phyloP scores from a whole-genome alignment of 2,113 vertebrate species.

The Eolophus roseicapilla region DNA sequence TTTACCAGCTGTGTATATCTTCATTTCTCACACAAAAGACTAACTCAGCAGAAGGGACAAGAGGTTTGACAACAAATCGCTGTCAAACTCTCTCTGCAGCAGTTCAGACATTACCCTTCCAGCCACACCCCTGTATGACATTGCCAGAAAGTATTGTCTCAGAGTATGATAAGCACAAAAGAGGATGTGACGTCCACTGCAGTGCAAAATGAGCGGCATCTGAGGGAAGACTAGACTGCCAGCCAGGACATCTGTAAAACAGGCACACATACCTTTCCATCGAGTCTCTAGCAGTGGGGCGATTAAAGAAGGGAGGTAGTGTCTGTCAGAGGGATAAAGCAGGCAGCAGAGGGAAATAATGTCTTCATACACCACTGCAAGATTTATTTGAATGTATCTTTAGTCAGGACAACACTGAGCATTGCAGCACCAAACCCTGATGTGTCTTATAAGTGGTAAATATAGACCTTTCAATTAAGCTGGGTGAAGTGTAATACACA shows the following conservation, averaged over 20 bases:
- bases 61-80: neutral
- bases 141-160: neutral
- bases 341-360: neutral
- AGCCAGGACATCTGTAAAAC: neutral
- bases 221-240: neutral
- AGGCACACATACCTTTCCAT: neutral
- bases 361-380: neutral
- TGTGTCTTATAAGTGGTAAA: neutral
- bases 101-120: neutral
- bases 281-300: neutral
- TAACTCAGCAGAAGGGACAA: neutral
- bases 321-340: neutral
- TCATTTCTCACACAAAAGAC: neutral
- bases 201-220: neutral
- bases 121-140: accelerated
- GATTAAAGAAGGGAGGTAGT: neutral
- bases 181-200: neutral
- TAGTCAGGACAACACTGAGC: neutral
- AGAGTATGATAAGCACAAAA: neutral
- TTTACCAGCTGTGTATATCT: neutral
- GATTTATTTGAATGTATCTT: neutral
- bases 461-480: neutral
- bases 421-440: neutral
- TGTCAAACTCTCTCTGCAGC: neutral
- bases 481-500: neutral